Percentiles rank a stretch among this genome's conserved stretches.
Evolutionary conservation across 1,140 invertebrate species (phyloP).

Genomic region (Caligus rogercresseyi): DNA sequence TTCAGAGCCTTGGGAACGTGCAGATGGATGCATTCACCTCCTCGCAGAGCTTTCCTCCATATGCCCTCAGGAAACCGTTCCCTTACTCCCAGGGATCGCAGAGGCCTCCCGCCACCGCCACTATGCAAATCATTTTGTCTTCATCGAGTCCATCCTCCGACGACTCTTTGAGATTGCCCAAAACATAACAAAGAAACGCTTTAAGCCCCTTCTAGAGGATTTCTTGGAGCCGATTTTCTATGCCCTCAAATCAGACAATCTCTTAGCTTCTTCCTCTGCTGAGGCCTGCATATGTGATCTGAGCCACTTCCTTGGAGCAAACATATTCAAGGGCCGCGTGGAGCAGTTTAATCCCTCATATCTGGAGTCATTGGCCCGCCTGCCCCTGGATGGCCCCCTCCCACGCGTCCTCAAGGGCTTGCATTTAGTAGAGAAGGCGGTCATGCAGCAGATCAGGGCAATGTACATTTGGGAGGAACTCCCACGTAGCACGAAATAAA

Average conservation of each 20-base stretch:
- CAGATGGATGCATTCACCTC: constrained; percentile 37
- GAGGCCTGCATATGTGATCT: constrained; percentile 35
- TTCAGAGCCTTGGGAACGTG: constrained; percentile 39
- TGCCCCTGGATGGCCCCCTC: too few relatives aligned
- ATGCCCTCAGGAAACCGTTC: constrained; percentile 24
- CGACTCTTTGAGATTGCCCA: constrained; percentile 34
- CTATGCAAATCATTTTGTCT: constrained; percentile 35
- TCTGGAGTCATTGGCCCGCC: constrained; percentile 9
- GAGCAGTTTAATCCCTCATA: constrained; percentile 35
- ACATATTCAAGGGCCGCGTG: constrained; percentile 35
- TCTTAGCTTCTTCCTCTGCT: constrained; percentile 35
- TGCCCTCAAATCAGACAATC: constrained; percentile 36
- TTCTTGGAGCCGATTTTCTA: constrained; percentile 39
- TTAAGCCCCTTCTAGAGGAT: constrained; percentile 34
- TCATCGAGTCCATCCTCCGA: constrained; percentile 38
- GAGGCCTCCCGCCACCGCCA: constrained; percentile 31
- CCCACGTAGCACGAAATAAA: too few relatives aligned
- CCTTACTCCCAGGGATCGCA: constrained; percentile 29
- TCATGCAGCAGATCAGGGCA: too few relatives aligned
- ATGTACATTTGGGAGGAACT: neutral
- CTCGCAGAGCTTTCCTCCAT: constrained; percentile 33
- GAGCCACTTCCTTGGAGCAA: constrained; percentile 33
- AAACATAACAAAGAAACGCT: constrained; percentile 34
- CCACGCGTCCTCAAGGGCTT: neutral
- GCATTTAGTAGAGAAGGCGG: neutral